Evolutionary conservation across 2,888 invertebrate species (phyloP).

Genomic region (Meandrusa payeni): DNA sequence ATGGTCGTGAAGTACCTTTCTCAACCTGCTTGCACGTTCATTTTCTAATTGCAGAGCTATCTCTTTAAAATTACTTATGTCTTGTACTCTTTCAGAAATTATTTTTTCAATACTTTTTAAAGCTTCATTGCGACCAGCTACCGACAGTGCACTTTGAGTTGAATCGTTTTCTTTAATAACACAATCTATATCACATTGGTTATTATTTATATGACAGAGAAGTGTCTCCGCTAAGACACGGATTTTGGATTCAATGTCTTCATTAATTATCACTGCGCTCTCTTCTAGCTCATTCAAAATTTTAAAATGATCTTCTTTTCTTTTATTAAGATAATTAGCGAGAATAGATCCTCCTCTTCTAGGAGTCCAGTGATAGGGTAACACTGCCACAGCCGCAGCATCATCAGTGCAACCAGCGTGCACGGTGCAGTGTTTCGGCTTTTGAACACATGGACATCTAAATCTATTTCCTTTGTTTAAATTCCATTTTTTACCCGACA

Average conservation of each 20-base stretch:
- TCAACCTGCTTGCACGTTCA: conserved; percentile 52
- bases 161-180: conserved; percentile 36
- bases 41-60: conserved; percentile 51
- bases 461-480: background rate
- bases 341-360: conserved; percentile 50
- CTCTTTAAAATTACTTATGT: conserved; percentile 45
- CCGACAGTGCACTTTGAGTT: conserved; percentile 27
- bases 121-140: conserved; percentile 36
- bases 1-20: conserved; percentile 46
- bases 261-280: conserved; percentile 42
- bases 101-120: conserved; percentile 40
- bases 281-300: conserved; percentile 38
- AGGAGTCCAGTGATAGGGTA: conserved; percentile 58
- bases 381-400: conserved; percentile 49
- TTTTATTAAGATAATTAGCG: conserved; percentile 50
- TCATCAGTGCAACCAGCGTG: conserved; percentile 54
- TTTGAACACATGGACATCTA: conserved; percentile 19
- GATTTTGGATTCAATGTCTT: conserved; percentile 46
- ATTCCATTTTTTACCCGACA: conserved; percentile 5
- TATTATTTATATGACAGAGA: conserved; percentile 46
- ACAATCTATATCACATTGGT: conserved; percentile 47
- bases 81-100: conserved; percentile 37
- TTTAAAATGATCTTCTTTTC: conserved; percentile 43
- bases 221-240: conserved; percentile 47
- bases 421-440: conserved; percentile 26